Conservation (phyloP, 2,797 vertebrate genomes). For the Macroramphosus scolopax region DNA sequence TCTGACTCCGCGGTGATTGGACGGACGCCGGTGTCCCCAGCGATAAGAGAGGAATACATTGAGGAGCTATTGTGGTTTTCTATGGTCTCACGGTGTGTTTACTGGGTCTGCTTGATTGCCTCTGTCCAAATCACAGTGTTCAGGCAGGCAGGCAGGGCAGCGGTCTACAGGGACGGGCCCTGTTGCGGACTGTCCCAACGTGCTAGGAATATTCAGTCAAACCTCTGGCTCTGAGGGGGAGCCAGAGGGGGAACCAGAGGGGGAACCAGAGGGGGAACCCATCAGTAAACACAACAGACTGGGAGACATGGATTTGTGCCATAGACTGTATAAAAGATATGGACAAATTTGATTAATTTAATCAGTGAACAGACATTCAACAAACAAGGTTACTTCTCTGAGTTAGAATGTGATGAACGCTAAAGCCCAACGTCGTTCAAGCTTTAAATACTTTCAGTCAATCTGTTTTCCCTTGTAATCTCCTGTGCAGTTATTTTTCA, state of each 20-base stretch:
- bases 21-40: conserved; percentile 66
- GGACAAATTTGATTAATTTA: no score
- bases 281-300: conserved; percentile 63
- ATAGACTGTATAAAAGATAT: conserved; percentile 13
- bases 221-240: conserved; percentile 57
- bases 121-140: conserved; percentile 74
- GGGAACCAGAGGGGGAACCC: no score
- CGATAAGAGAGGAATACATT: conserved; percentile 62
- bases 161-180: conserved; percentile 66
- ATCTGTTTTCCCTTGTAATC: conserved; percentile 35
- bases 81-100: conserved; percentile 66
- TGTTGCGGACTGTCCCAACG: conserved; percentile 73
- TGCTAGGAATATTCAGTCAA: conserved; percentile 73
- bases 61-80: conserved; percentile 71
- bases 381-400: conserved; percentile 65
- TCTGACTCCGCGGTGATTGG: conserved; percentile 51
- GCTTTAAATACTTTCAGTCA: conserved; percentile 55
- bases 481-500: conserved; percentile 47
- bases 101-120: conserved; percentile 75
- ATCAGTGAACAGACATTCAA: no score
- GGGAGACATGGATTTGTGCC: conserved; percentile 55
- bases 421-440: conserved; percentile 62
- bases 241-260: conserved; percentile 62
- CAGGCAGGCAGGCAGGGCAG: conserved; percentile 63
- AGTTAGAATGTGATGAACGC: conserved; percentile 57